phyloP scores from a whole-genome alignment of 2,888 invertebrate genomes.

The Orthonychiurus folsomi region DNA sequence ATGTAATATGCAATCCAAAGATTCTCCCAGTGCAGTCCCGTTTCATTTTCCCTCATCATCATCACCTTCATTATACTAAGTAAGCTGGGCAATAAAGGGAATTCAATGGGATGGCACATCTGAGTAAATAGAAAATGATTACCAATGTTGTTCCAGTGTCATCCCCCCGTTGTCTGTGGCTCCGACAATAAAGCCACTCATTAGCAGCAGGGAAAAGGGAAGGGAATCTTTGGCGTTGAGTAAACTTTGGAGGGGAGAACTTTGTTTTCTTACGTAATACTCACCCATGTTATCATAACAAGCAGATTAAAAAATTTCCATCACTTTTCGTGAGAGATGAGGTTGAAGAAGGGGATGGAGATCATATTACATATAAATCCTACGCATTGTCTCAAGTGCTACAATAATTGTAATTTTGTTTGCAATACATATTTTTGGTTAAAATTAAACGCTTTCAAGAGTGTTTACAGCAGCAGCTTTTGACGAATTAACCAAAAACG shows the following conservation, averaged over 20 bases:
- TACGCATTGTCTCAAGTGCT: no score
- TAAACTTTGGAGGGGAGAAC: not conserved
- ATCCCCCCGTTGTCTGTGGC: not conserved
- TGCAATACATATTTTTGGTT: no score
- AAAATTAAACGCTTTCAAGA: no score
- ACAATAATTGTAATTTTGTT: no score
- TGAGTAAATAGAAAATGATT: conserved; percentile 1
- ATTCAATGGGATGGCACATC: not conserved
- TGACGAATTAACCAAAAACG: no score
- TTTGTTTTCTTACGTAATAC: conserved; percentile 1
- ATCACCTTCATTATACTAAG: conserved; percentile 1
- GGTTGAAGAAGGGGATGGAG: no score
- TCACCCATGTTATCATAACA: not conserved
- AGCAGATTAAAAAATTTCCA: not conserved
- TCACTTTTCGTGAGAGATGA: not conserved
- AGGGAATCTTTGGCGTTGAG: not conserved
- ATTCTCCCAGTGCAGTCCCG: no score
- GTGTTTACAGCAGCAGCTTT: no score
- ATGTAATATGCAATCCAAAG: no score
- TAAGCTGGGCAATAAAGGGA: not conserved
- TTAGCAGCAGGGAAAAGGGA: not conserved
- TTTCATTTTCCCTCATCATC: no score
- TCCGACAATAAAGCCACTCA: not conserved
- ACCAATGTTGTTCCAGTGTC: not conserved
- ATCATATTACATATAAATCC: no score